Conservation (phyloP, 2,888 invertebrate genomes). For the Ypsolopha sequella region DNA sequence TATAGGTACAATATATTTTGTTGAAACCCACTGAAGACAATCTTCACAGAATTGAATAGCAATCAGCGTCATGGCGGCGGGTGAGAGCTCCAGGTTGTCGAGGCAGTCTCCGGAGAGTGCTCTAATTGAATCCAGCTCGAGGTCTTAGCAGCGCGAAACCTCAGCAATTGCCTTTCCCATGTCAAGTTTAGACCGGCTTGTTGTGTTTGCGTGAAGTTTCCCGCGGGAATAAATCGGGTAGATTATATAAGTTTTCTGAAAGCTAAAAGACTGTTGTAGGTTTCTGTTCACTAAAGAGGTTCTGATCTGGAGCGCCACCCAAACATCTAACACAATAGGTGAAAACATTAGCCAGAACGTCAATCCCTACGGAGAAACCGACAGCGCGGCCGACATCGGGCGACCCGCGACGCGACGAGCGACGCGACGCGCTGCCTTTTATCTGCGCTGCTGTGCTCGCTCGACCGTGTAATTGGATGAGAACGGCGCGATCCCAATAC, state of each 20-base stretch:
- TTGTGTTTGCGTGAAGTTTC: background rate
- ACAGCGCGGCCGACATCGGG: conserved; percentile 23
- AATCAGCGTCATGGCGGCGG: conserved; percentile 8
- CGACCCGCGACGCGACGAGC: conserved; percentile 52
- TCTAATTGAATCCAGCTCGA: conserved; percentile 44
- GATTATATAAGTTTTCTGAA: background rate
- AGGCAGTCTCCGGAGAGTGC: conserved; percentile 30
- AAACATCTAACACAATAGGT: conserved; percentile 15
- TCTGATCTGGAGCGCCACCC: background rate
- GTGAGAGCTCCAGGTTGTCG: conserved; percentile 13
- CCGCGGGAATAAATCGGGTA: background rate
- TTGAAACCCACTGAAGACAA: background rate
- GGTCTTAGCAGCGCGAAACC: conserved; percentile 21
- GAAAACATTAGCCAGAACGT: conserved; percentile 60
- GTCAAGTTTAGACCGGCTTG: conserved; percentile 51
- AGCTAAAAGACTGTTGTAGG: background rate
- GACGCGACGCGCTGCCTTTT: conserved; percentile 51
- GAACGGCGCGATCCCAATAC: conserved; percentile 70
- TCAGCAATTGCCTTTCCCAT: conserved; percentile 49
- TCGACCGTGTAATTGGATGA: conserved; percentile 72
- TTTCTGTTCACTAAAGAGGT: background rate
- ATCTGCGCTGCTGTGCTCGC: conserved; percentile 61
- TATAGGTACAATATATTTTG: conserved; percentile 7
- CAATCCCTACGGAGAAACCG: conserved; percentile 42
- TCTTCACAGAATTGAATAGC: conserved; percentile 5